Conservation (phyloP, 2,888 invertebrate species). For the Thumatha senex region DNA sequence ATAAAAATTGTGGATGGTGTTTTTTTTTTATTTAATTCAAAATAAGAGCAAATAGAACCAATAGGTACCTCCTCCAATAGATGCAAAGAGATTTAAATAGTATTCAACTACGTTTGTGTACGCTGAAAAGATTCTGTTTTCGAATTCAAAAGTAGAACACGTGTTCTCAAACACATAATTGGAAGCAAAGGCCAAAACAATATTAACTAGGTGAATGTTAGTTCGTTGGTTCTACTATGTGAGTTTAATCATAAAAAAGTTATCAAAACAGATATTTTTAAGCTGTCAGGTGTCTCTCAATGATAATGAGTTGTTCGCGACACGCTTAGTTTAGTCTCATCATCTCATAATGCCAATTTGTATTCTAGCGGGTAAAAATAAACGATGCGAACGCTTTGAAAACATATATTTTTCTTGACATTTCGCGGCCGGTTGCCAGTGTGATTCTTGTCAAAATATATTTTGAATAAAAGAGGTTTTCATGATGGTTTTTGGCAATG, state of each 20-base stretch:
- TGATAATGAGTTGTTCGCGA: constrained; percentile 43
- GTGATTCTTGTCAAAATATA: constrained; percentile 25
- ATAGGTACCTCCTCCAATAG: too few species aligned
- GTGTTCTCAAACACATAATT: background rate
- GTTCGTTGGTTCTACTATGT: constrained; percentile 7
- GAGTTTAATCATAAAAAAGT: constrained; percentile 42
- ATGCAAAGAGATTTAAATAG: background rate
- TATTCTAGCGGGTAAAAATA: constrained; percentile 45
- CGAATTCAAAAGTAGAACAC: constrained; percentile 14
- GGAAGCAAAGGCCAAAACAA: background rate
- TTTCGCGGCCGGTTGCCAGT: constrained; percentile 26
- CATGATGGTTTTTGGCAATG: constrained; percentile 6
- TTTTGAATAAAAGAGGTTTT: constrained; percentile 13
- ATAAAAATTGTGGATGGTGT: too few species aligned
- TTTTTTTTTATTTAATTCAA: constrained; percentile 1
- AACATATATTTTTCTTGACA: constrained; percentile 37
- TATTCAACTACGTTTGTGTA: background rate
- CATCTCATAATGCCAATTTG: constrained; percentile 45
- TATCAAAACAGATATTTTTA: constrained; percentile 34
- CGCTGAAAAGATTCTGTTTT: constrained; percentile 2
- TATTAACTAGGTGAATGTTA: background rate
- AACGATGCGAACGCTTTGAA: constrained; percentile 34
- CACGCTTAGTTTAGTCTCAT: constrained; percentile 40
- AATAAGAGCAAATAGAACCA: background rate
- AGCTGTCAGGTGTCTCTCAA: constrained; percentile 18